A percentile compares a stretch with the other conserved stretches of the same genome.
phyloP scores from a whole-genome alignment of 2,888 invertebrate species.

The Norana najaformis region DNA sequence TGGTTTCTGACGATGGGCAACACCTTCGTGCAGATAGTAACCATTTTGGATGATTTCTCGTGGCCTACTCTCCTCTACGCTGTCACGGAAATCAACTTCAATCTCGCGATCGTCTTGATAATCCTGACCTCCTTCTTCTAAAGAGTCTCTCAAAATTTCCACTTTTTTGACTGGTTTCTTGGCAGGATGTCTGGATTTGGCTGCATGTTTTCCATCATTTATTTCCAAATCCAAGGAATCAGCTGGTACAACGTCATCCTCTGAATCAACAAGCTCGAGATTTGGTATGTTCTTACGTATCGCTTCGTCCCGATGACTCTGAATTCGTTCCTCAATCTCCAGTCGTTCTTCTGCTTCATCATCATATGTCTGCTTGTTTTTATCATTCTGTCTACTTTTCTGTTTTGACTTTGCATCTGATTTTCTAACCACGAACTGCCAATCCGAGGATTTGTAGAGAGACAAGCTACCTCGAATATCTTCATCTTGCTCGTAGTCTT shows the following conservation, averaged over 20 bases:
- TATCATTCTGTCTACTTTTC: not conserved
- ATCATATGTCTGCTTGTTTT: not conserved
- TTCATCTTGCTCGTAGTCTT: not conserved
- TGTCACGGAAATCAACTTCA: not conserved
- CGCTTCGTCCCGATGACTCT: not conserved
- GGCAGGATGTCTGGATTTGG: not conserved
- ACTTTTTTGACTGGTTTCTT: not conserved
- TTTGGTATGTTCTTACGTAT: slow-evolving; percentile 29
- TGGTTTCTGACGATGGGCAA: not conserved
- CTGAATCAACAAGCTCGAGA: slow-evolving; percentile 32
- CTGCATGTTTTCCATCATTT: not conserved
- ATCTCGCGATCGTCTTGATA: not conserved
- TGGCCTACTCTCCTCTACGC: not conserved
- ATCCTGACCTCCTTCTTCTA: not conserved
- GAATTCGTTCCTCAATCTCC: slow-evolving; percentile 25
- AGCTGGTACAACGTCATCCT: slow-evolving; percentile 15
- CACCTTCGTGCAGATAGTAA: not conserved
- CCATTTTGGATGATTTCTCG: not conserved
- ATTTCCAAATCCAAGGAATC: not conserved
- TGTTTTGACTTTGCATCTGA: not conserved
- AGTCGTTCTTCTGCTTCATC: slow-evolving; percentile 24
- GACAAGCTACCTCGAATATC: not conserved
- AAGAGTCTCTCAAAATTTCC: not conserved
- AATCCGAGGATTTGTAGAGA: not conserved
- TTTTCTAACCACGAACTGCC: not conserved